These are phyloP conservation scores for Crotalus viridis DNA, from an alignment of 2,113 vertebrate genomes.

Conservation along the genomic window DNA sequence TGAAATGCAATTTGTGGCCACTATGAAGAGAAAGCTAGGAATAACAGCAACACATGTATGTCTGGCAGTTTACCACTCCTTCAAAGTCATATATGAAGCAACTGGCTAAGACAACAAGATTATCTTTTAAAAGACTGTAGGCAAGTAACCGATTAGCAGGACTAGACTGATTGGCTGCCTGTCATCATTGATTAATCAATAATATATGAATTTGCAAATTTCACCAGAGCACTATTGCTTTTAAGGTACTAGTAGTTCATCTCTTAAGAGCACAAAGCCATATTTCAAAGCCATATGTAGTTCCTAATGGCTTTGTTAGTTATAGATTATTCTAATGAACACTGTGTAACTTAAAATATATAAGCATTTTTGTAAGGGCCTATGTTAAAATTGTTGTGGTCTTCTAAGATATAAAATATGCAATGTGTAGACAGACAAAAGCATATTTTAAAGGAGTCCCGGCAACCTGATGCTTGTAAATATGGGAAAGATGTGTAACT, in stretches of 20 bases:
- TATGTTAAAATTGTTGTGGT: background rate
- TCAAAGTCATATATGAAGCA: background rate
- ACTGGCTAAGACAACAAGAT: background rate
- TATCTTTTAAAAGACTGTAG: background rate
- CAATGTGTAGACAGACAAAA: background rate
- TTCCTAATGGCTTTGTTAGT: background rate
- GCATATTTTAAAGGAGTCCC: background rate
- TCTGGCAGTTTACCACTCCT: background rate
- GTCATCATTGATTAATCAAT: background rate
- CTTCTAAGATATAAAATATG: background rate
- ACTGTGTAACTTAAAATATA: background rate
- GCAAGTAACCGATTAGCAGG: background rate
- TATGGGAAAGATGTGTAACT: background rate
- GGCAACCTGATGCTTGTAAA: background rate
- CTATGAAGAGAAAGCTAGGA: background rate
- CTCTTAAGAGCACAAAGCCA: background rate
- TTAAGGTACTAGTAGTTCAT: background rate
- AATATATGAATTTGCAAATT: background rate
- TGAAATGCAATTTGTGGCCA: background rate
- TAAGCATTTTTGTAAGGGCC: background rate
- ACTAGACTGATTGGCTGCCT: background rate
- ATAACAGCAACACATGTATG: background rate
- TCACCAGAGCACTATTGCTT: background rate
- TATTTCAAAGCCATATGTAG: background rate
- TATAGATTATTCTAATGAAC: background rate